Evolutionary conservation across 2,797 vertebrate genomes (phyloP), one percentile per base, ranked within the genome.

Genomic region (Pangasius djambal): DNA sequence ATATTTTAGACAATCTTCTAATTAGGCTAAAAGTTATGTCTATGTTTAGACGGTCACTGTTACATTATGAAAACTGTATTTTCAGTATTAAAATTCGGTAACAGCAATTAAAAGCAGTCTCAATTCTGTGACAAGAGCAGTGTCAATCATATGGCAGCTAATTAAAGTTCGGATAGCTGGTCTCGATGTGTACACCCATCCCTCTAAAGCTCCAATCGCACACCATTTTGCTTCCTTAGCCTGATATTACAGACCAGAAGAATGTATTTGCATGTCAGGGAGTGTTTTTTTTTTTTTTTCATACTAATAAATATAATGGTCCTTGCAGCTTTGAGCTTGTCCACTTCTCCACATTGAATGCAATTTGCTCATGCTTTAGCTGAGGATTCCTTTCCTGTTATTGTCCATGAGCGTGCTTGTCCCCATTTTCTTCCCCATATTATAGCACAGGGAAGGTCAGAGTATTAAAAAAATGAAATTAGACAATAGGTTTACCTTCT

Each of bases 231-330:
- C 61, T 72, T 90, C 37, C 74, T 63, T 89, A 65, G 90, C 81
- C 87, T 79, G 44, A 88, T 78, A 78, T 28, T 22, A 40, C 63
- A 78, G 77, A 77, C 7, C 81, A 89, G 86, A 88, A 6, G 90
- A 81, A 50, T 63, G 61, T 83, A 86, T 87, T 85, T 75, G 9
- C 31, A 85, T 55, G 86, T 50, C 61, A 88, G 63, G 31, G 16
- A 67, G 86, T 89, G 89, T 2, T 37, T 37, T 37, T 40, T 65
- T n/a, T n/a, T 55, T 88, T 28, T 81, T 79, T 34, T 31, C 15
- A 55, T 79, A 50, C 37, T 89, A 57, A 87, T 89, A 20, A 83
- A 57, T 86, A 20, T 69, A 65, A 89, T 88, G 87, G 2, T 59
- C 37, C 78, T 65, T 65, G 44, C 34, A 75, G 67, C 87, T 91